phyloP scores from a whole-genome alignment of 1,140 invertebrate genomes.

The Dendrolimus kikuchii region DNA sequence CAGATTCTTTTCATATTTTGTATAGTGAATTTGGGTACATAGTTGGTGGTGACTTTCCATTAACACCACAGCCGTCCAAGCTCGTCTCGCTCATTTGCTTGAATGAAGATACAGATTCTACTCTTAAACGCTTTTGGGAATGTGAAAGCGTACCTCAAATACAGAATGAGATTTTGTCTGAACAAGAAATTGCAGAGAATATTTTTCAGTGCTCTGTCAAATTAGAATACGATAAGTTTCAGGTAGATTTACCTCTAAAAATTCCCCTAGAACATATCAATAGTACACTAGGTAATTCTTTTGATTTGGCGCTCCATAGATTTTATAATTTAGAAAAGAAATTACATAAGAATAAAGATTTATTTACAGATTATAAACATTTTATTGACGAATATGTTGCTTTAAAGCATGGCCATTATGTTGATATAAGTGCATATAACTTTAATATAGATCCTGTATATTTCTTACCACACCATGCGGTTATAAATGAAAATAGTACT shows the following conservation, averaged over 20 bases:
- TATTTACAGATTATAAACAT: constrained; percentile 11
- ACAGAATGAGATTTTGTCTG: too few relatives aligned
- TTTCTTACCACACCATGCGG: constrained; percentile 17
- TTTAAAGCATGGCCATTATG: constrained; percentile 11
- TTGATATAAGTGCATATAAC: constrained; percentile 13
- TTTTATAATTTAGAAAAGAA: constrained; percentile 19
- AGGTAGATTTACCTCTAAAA: constrained; percentile 15
- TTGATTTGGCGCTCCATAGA: constrained; percentile 14
- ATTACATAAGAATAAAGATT: constrained; percentile 3
- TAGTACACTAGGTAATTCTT: constrained; percentile 14
- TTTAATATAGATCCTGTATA: constrained; percentile 8
- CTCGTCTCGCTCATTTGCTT: too few relatives aligned
- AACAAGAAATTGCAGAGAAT: too few relatives aligned
- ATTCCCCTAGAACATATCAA: constrained; percentile 10
- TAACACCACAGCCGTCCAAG: too few relatives aligned
- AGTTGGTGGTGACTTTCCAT: too few relatives aligned
- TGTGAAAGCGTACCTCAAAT: too few relatives aligned
- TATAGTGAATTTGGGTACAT: too few relatives aligned
- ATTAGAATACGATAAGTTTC: constrained; percentile 13
- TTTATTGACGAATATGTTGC: constrained; percentile 17
- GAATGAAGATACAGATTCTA: too few relatives aligned
- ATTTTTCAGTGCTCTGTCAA: too few relatives aligned
- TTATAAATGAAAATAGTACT: constrained; percentile 12
- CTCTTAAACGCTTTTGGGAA: too few relatives aligned
- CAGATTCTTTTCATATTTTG: too few relatives aligned